Evolutionary conservation across 2,113 vertebrate genomes (phyloP).

Genomic region (Camelus bactrianus): DNA sequence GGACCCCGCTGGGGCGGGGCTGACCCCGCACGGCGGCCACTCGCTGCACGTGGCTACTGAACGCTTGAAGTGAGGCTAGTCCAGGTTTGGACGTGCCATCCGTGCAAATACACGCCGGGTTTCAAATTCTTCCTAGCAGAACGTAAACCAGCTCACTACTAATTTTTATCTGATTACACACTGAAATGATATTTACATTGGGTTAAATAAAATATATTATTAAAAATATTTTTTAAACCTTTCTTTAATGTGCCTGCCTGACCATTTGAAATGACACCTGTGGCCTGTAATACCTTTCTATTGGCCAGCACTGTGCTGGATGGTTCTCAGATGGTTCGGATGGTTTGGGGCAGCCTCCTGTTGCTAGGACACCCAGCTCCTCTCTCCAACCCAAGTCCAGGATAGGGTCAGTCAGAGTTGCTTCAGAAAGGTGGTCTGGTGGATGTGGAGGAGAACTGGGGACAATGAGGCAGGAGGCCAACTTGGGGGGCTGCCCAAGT

Average conservation of each 20-base stretch:
- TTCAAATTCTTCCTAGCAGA: not conserved
- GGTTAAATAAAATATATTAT: not conserved
- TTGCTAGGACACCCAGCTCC: not conserved
- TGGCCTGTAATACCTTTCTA: not conserved
- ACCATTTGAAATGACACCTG: not conserved
- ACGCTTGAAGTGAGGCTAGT: not conserved
- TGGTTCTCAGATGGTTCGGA: not conserved
- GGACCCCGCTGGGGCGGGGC: not conserved
- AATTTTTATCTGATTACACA: not conserved
- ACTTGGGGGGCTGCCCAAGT: too few species aligned
- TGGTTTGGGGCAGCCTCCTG: not conserved
- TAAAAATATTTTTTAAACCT: not conserved
- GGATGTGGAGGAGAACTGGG: not conserved
- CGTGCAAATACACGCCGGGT: not conserved
- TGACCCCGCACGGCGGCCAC: not conserved
- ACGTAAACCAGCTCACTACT: not conserved
- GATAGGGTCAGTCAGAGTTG: not conserved
- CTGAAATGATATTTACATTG: not conserved
- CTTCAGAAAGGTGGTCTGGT: not conserved
- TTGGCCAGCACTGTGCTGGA: not conserved
- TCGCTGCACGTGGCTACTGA: rapidly evolving
- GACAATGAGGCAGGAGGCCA: rapidly evolving
- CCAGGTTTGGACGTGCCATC: rapidly evolving
- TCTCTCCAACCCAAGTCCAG: not conserved
- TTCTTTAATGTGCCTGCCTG: not conserved